These are phyloP conservation scores for Polydrusus tereticollis DNA, from an alignment of 2,888 invertebrate genomes.

Conservation along the genomic window DNA sequence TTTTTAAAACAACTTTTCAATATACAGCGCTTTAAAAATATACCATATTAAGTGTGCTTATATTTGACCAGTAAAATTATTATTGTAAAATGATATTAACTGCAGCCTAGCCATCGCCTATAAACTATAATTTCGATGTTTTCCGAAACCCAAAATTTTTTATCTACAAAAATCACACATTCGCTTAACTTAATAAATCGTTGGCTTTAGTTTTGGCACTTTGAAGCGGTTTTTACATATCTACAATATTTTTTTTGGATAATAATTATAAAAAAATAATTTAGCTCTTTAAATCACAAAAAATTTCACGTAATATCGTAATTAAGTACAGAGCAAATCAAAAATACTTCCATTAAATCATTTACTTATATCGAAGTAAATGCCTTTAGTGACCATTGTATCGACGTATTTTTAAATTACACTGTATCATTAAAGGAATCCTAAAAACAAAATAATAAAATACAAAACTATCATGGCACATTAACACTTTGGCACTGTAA, in stretches of 20 bases:
- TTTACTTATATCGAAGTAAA: no score
- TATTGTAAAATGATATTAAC: neutral
- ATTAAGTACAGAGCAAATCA: no score
- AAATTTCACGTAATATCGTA: neutral
- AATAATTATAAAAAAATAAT: constrained; percentile 26
- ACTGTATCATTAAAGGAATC: neutral
- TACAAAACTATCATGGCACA: constrained; percentile 14
- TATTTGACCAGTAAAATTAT: neutral
- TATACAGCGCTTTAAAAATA: no score
- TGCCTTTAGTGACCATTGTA: no score
- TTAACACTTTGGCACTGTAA: constrained; percentile 21
- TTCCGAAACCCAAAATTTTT: constrained; percentile 41
- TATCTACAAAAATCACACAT: constrained; percentile 31
- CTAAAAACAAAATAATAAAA: neutral
- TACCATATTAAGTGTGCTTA: neutral
- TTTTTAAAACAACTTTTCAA: no score
- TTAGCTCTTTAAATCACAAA: constrained; percentile 17
- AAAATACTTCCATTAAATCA: no score
- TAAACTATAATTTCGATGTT: constrained; percentile 42
- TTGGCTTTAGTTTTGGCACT: constrained; percentile 42
- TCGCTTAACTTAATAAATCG: constrained; percentile 23
- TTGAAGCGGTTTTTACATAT: constrained; percentile 35
- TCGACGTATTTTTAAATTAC: no score
- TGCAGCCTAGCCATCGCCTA: constrained; percentile 6
- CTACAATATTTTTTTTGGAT: constrained; percentile 28